Evolutionary conservation across 1,140 invertebrate species (phyloP).

Genomic region (Drosophila lacteicornis): DNA sequence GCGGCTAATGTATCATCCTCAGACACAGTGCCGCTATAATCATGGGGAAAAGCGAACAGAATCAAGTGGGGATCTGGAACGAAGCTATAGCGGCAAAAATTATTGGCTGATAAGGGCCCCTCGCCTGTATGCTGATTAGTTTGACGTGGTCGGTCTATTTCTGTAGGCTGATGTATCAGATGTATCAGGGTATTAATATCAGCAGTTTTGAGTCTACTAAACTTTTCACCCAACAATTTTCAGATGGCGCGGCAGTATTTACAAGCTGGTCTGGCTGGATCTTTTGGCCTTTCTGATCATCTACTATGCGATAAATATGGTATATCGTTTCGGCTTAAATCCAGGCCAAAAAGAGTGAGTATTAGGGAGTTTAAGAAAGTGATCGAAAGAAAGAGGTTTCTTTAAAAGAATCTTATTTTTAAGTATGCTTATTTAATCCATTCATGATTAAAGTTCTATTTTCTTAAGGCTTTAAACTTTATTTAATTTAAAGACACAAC

Average conservation of each 20-base stretch:
- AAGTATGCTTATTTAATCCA: too few relatives aligned
- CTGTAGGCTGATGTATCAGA: constrained; percentile 44
- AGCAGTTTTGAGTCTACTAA: neutral
- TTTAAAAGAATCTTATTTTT: neutral
- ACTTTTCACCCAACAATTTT: constrained; percentile 77
- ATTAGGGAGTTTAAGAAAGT: too few relatives aligned
- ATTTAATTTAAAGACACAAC: too few relatives aligned
- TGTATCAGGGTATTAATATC: constrained; percentile 10
- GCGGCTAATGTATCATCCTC: constrained; percentile 17
- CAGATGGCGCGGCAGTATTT: constrained; percentile 98
- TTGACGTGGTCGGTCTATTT: constrained; percentile 55
- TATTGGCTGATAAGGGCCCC: constrained; percentile 32
- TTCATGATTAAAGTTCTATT: neutral
- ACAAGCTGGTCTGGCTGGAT: constrained; percentile 98
- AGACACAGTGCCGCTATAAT: constrained; percentile 54
- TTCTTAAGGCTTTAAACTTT: neutral
- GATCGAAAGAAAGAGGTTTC: neutral
- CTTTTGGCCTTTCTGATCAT: constrained; percentile 93
- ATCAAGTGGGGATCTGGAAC: constrained; percentile 39
- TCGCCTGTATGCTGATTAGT: constrained; percentile 36
- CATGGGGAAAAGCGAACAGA: constrained; percentile 7
- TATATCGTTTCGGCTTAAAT: constrained; percentile 93
- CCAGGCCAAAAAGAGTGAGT: constrained; percentile 92
- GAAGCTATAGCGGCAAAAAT: constrained; percentile 2
- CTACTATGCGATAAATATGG: constrained; percentile 94